Conservation (phyloP, 1,140 invertebrate genomes). For the Drosophila grimshawi region DNA sequence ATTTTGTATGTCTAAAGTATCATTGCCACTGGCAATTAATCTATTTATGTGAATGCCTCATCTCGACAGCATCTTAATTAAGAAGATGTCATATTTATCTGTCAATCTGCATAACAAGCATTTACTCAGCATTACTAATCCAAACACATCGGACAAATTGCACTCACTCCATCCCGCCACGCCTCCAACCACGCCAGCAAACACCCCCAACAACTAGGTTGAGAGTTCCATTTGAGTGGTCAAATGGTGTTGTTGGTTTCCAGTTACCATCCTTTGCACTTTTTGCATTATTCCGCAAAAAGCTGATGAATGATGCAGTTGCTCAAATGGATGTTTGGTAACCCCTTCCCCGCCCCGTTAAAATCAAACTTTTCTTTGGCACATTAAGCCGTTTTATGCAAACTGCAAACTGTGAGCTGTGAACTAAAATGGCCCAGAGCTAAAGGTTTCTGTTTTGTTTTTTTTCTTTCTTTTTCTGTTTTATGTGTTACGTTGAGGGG, state of each 20-base stretch:
- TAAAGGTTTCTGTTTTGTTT: background rate
- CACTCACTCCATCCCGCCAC: background rate
- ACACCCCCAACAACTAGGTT: background rate
- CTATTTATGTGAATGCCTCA: conserved; percentile 27
- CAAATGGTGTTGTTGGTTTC: too few relatives aligned
- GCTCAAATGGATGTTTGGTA: conserved; percentile 12
- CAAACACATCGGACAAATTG: conserved; percentile 42
- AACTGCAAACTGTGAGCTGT: conserved; percentile 35
- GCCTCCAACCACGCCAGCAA: background rate
- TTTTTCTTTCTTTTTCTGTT: conserved; percentile 5
- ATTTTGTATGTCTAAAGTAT: background rate
- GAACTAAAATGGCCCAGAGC: conserved; percentile 31
- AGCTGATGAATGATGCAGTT: conserved; percentile 31
- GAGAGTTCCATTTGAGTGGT: conserved; percentile 4
- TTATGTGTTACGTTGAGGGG: background rate
- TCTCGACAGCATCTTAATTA: conserved; percentile 78
- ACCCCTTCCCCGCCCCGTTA: background rate
- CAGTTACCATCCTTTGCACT: background rate
- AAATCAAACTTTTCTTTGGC: background rate
- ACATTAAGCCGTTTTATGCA: conserved; percentile 48
- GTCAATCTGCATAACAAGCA: conserved; percentile 59
- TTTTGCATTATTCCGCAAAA: conserved; percentile 5
- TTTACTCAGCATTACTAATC: conserved; percentile 37
- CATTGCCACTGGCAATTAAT: conserved; percentile 37
- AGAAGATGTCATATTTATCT: conserved; percentile 63